Percentiles rank a stretch among this genome's conserved stretches.
Evolutionary conservation across 2,113 vertebrate genomes (phyloP).

Genomic region (Aptenodytes patagonicus): DNA sequence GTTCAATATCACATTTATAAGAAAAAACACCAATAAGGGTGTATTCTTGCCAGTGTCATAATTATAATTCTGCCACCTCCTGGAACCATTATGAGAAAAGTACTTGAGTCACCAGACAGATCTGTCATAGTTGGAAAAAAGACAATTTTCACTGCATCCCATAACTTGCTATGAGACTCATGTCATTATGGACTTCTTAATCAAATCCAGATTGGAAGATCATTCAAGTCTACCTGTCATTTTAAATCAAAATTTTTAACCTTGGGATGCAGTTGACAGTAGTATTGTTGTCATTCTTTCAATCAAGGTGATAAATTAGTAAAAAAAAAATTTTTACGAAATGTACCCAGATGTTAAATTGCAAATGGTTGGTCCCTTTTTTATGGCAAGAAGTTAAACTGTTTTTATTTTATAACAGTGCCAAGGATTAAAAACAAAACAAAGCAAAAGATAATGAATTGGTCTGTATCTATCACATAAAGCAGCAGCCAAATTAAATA

Average conservation of each 20-base stretch:
- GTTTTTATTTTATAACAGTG: not conserved
- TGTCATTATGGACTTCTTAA: not conserved
- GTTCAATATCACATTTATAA: not conserved
- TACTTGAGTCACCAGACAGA: not conserved
- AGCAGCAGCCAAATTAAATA: not conserved
- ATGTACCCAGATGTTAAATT: not conserved
- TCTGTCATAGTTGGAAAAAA: not conserved
- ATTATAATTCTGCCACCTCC: not conserved
- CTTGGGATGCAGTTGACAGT: not conserved
- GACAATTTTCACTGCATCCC: not conserved
- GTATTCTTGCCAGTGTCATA: not conserved
- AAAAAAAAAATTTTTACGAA: not conserved
- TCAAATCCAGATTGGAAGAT: not conserved
- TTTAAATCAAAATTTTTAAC: not conserved
- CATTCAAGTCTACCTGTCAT: not conserved
- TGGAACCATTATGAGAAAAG: not conserved
- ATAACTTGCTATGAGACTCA: not conserved
- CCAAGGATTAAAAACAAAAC: not conserved
- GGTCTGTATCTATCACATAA: not conserved
- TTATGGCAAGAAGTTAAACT: not conserved
- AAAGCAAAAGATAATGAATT: not conserved
- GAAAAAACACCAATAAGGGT: not conserved
- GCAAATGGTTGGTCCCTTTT: not conserved
- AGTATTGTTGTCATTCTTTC: not conserved
- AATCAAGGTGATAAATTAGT: not conserved